Percentiles rank a stretch among this genome's conserved stretches.
Evolutionary conservation across 2,888 invertebrate genomes (phyloP).

Genomic region (Thecophora atra): DNA sequence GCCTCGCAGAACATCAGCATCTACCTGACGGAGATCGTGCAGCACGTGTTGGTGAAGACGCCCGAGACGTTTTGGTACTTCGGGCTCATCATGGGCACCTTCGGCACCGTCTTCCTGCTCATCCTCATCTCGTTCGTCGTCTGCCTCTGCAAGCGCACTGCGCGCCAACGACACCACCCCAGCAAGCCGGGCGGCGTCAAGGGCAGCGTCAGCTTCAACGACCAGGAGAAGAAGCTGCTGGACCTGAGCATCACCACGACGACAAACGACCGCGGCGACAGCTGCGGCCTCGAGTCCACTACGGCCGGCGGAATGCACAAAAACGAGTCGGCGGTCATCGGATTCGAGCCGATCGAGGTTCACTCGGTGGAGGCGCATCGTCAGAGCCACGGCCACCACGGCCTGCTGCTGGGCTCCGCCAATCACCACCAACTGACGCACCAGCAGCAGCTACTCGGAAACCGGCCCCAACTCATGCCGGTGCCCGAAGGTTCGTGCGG

Average conservation of each 20-base stretch:
- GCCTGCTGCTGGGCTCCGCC: slow-evolving; percentile 41
- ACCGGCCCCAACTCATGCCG: slow-evolving; percentile 56
- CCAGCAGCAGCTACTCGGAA: slow-evolving; percentile 41
- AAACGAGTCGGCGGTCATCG: slow-evolving; percentile 66
- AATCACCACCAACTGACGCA: slow-evolving; percentile 42
- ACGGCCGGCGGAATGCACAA: slow-evolving; percentile 68
- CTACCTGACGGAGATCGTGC: slow-evolving; percentile 74
- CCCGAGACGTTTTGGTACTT: slow-evolving; percentile 83
- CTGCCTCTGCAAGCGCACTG: slow-evolving; percentile 68
- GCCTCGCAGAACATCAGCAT: slow-evolving; percentile 70
- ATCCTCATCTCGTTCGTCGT: slow-evolving; percentile 72
- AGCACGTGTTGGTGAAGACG: slow-evolving; percentile 68
- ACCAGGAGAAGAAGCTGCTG: slow-evolving; percentile 86
- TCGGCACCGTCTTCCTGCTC: slow-evolving; percentile 73
- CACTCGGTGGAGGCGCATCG: slow-evolving; percentile 69
- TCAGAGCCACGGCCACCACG: slow-evolving; percentile 46
- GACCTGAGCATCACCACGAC: slow-evolving; percentile 82
- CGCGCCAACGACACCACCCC: slow-evolving; percentile 68
- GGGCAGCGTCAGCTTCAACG: slow-evolving; percentile 83
- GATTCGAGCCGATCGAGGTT: slow-evolving; percentile 72
- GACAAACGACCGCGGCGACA: slow-evolving; percentile 71
- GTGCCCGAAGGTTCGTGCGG: slow-evolving; percentile 59
- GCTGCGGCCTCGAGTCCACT: slow-evolving; percentile 72
- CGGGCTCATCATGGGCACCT: slow-evolving; percentile 77
- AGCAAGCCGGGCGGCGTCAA: slow-evolving; percentile 77